Evolutionary conservation across 64 coral and sea anemone species (phyloP).

Genomic region (Montipora cactus): DNA sequence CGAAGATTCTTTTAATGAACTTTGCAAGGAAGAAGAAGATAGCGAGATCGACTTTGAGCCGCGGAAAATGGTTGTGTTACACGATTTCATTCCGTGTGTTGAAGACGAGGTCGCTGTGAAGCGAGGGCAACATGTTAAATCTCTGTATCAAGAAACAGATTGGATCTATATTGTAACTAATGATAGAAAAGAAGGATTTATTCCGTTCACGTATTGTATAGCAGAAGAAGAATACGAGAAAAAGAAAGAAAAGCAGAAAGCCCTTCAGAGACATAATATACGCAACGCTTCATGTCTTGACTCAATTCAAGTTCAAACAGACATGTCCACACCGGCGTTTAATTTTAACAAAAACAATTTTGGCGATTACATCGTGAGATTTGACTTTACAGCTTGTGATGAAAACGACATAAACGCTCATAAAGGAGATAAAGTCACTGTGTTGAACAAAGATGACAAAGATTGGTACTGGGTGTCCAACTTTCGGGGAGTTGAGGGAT

Average conservation of each 20-base stretch:
- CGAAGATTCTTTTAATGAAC: constrained; percentile 62
- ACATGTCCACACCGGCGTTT: constrained; percentile 14
- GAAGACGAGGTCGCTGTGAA: constrained; percentile 92
- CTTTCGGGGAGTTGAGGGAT: constrained; percentile 73
- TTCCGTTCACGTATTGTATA: constrained; percentile 93
- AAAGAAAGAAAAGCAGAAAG: constrained; percentile 81
- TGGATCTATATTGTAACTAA: constrained; percentile 88
- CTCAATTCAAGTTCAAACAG: constrained; percentile 43
- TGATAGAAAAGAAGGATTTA: constrained; percentile 91
- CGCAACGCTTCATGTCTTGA: constrained; percentile 52
- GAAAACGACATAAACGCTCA: constrained; percentile 87
- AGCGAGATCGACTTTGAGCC: constrained; percentile 77
- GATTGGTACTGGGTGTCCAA: constrained; percentile 96
- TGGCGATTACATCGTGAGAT: constrained; percentile 86
- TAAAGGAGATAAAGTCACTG: constrained; percentile 82
- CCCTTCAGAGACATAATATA: constrained; percentile 53
- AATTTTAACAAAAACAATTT: constrained; percentile 87
- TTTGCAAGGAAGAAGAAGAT: constrained; percentile 58
- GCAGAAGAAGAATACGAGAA: constrained; percentile 86
- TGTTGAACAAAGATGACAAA: constrained; percentile 93
- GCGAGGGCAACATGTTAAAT: constrained; percentile 89
- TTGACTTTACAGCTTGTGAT: constrained; percentile 82
- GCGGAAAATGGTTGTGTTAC: constrained; percentile 89
- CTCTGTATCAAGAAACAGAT: constrained; percentile 91
- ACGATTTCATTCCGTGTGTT: constrained; percentile 96